Conservation (phyloP, 2,888 invertebrate genomes). For the Leptarthrus brevirostris region DNA sequence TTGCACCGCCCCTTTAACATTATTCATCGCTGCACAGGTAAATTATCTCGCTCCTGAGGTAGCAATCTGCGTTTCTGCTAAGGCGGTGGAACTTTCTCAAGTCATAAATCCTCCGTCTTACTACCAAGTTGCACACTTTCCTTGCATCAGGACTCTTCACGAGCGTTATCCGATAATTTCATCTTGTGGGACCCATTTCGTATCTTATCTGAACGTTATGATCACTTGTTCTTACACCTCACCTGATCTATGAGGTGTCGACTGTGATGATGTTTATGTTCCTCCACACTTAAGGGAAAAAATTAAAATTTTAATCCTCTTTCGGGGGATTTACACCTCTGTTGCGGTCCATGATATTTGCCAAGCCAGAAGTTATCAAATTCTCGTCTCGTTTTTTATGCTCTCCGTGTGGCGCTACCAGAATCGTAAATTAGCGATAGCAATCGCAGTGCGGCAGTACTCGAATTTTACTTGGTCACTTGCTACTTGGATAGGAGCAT, state of each 20-base stretch:
- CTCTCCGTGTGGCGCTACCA: constrained; percentile 43
- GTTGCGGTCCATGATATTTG: constrained; percentile 30
- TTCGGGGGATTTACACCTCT: constrained; percentile 32
- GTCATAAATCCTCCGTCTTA: constrained; percentile 10
- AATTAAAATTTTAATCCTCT: constrained; percentile 37
- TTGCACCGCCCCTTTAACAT: neutral
- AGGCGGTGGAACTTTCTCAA: constrained; percentile 31
- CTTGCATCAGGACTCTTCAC: constrained; percentile 23
- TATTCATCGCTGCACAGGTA: neutral
- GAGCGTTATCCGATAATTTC: constrained; percentile 29
- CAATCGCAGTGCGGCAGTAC: constrained; percentile 23
- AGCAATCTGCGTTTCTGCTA: neutral
- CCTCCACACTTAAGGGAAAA: neutral
- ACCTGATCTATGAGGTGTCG: constrained; percentile 47
- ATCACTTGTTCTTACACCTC: constrained; percentile 41
- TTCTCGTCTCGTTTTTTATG: constrained; percentile 44
- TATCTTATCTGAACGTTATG: constrained; percentile 35
- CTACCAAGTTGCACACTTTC: constrained; percentile 26
- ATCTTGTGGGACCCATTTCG: constrained; percentile 40
- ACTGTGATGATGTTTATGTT: constrained; percentile 19
- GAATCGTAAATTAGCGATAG: constrained; percentile 47
- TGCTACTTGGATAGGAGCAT: neutral
- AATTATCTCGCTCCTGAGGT: constrained; percentile 10
- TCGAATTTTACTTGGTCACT: constrained; percentile 20
- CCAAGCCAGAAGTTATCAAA: constrained; percentile 35